Percentiles rank a stretch among this genome's conserved stretches.
phyloP scores from a whole-genome alignment of 2,113 vertebrate genomes.

The Emydura subglobosa region DNA sequence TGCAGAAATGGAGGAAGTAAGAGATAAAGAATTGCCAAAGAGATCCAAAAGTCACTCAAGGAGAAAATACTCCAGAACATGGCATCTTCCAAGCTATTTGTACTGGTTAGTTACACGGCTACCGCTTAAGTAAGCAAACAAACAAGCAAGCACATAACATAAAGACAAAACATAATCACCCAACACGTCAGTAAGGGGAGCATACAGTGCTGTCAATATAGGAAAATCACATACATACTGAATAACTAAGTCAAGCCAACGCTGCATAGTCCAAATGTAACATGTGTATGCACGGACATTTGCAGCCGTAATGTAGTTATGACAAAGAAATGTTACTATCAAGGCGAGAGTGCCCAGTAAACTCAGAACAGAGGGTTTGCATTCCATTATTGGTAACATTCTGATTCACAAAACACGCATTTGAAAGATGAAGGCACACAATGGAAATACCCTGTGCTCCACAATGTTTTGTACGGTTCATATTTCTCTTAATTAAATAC shows the following conservation, averaged over 20 bases:
- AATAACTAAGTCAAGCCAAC: slow-evolving; percentile 44
- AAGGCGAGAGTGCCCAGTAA: neutral
- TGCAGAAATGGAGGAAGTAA: neutral
- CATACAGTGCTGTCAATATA: slow-evolving; percentile 34
- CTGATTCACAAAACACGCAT: neutral
- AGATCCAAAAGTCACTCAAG: neutral
- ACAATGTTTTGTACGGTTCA: neutral
- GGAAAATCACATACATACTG: slow-evolving; percentile 21
- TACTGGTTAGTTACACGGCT: slow-evolving; percentile 55
- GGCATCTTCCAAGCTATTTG: slow-evolving; percentile 42
- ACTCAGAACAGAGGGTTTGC: neutral
- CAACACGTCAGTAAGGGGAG: slow-evolving; percentile 7
- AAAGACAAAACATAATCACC: slow-evolving; percentile 61
- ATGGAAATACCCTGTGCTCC: rapidly evolving
- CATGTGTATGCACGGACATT: neutral
- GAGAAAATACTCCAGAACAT: neutral
- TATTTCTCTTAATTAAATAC: neutral
- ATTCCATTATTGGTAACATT: slow-evolving; percentile 1
- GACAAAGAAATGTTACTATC: slow-evolving; percentile 14
- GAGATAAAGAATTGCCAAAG: slow-evolving; percentile 3
- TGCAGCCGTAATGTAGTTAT: slow-evolving; percentile 4
- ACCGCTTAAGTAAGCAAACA: slow-evolving; percentile 69
- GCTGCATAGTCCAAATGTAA: slow-evolving; percentile 1
- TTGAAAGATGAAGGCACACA: neutral
- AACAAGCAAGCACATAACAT: slow-evolving; percentile 44